Percentiles rank a stretch among this genome's conserved stretches.
Conservation (phyloP, 30 jellyfish, hydroid and myxozoan species). For the Turritopsis rubra region DNA sequence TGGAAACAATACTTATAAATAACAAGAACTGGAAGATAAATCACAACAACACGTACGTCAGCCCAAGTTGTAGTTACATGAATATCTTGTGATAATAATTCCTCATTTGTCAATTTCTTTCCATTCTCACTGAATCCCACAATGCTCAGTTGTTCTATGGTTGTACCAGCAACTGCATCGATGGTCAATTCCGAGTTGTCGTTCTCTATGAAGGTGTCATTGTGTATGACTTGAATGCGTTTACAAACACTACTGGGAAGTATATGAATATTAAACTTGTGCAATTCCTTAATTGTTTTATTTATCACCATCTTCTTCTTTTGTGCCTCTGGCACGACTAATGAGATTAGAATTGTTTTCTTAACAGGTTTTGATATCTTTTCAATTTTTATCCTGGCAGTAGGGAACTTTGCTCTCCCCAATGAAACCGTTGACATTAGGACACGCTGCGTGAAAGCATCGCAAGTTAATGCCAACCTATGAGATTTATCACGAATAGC, state of each 20-base stretch:
- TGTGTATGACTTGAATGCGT: background rate
- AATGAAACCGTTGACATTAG: conserved; percentile 10
- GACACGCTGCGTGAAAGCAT: conserved; percentile 17
- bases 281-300: background rate
- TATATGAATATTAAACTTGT: background rate
- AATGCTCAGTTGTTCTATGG: background rate
- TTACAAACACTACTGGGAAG: conserved; percentile 24
- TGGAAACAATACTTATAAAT: no score
- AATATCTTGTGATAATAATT: background rate
- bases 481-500: conserved; percentile 13
- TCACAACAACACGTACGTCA: conserved; percentile 4
- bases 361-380: background rate
- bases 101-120: background rate
- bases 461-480: conserved; percentile 22
- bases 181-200: background rate
- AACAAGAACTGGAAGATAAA: background rate
- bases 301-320: conserved; percentile 4
- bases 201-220: background rate
- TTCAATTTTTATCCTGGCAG: background rate
- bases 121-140: conserved; percentile 21
- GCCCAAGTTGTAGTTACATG: conserved; percentile 28
- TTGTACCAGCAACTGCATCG: conserved; percentile 15
- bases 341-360: background rate
- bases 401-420: conserved; percentile 24
- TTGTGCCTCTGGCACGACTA: background rate